phyloP scores from a whole-genome alignment of 2,113 vertebrate species.

The Phaethon lepturus region DNA sequence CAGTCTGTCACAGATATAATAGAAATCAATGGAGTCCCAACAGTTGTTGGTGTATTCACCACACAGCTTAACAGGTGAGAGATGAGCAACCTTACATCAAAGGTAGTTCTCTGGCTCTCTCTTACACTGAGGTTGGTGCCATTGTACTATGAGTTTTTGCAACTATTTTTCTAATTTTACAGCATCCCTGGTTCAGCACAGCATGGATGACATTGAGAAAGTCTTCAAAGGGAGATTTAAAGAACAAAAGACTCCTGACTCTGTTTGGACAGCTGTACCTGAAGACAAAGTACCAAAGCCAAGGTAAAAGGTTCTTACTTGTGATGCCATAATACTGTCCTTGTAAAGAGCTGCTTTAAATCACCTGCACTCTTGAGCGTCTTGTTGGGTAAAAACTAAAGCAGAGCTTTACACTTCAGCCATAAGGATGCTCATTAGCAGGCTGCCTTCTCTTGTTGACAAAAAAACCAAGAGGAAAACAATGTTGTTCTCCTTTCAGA shows the following conservation, averaged over 20 bases:
- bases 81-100: background rate
- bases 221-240: slow-evolving; percentile 95
- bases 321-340: background rate
- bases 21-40: slow-evolving; percentile 89
- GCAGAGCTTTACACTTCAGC: background rate
- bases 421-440: background rate
- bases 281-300: slow-evolving; percentile 96
- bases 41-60: slow-evolving; percentile 93
- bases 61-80: slow-evolving; percentile 98
- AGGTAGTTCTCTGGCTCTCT: background rate
- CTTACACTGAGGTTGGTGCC: background rate
- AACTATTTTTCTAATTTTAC: slow-evolving; percentile 18
- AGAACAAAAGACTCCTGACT: slow-evolving; percentile 96
- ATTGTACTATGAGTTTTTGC: background rate
- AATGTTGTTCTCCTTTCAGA: slow-evolving; percentile 81
- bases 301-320: slow-evolving; percentile 79
- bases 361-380: background rate
- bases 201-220: slow-evolving; percentile 96
- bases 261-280: slow-evolving; percentile 95
- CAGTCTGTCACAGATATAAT: slow-evolving; percentile 97
- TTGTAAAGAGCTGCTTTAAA: slow-evolving; percentile 16
- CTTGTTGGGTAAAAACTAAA: background rate
- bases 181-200: slow-evolving; percentile 96
- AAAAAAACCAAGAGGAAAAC: slow-evolving; percentile 30
- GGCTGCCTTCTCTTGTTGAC: slow-evolving; percentile 35